Evolutionary conservation across 1,140 invertebrate genomes (phyloP), one percentile per base, ranked within the genome.

Genomic region (Megalopta genalis): DNA sequence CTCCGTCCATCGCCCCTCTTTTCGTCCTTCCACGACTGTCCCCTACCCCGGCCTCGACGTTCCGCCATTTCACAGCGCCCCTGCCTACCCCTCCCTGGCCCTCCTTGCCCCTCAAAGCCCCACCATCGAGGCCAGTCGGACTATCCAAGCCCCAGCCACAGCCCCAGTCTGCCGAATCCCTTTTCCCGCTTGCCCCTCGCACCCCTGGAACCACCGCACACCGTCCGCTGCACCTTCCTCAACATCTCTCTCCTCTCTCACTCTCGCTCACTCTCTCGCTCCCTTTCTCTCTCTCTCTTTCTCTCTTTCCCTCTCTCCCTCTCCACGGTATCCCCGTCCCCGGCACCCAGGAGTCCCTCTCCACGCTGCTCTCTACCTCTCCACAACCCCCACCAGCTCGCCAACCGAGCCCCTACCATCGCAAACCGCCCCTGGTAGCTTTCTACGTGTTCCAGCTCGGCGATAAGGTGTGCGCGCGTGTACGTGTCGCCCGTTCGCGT

Each of bases 141-240:
- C 81, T 79, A 83, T 87, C 77, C 79, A 77, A 46, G 80, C 81
- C 83, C 86, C 85, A 88, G 86, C 81, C 79, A 86, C 82, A 86
- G 70, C 78, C 82, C 82, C 78, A 74, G 73, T 72, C 60, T 76
- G 65, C 80, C 85, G 69, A 86, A 79, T 81, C 76, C 75, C 67
- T 77, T 77, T 70, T 77, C 77, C 69, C 54, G 65, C 39, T 21
- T 46, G 64, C 59, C 64, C 70, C 71, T 37, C 32, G 16, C 57
- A 59, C 37, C 46, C 66, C 66, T 71, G 59, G 54, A 52, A 37
- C 70, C 71, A 6, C 4, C 54, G 49, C 63, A 25, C 76, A 66
- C 39, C 67, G 39, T 42, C 52, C 57, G 52, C 73, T 67, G 52
- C 73, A 60, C 63, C 68, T 66, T 75, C 63, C 63, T 65, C 73